A percentile compares a stretch with the other conserved stretches of the same genome.
phyloP scores from a whole-genome alignment of 23 tunicate genomes.

The Oikopleura vanhoeffeni region DNA sequence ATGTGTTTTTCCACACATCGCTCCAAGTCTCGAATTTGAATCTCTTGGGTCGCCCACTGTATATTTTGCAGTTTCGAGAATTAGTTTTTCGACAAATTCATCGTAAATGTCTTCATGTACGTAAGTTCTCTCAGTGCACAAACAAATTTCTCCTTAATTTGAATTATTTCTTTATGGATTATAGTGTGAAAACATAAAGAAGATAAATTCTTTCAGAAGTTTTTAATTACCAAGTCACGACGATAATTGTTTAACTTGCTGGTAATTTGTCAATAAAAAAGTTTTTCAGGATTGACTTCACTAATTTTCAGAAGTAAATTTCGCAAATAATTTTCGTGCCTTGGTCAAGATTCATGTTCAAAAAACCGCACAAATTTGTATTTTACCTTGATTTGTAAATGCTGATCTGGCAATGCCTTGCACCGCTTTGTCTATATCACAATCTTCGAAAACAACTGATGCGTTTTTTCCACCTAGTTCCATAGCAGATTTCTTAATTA shows the following conservation, averaged over 20 bases:
- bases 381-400: conserved; percentile 76
- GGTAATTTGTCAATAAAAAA: too few relatives aligned
- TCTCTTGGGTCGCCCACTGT: conserved; percentile 37
- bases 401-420: conserved; percentile 24
- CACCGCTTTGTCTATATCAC: conserved; percentile 26
- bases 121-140: conserved; percentile 58
- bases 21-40: conserved; percentile 29
- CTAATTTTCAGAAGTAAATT: too few relatives aligned
- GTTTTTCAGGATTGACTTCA: too few relatives aligned
- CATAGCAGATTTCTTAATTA: conserved; percentile 38
- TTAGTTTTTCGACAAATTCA: conserved; percentile 26
- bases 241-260: neutral
- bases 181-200: neutral
- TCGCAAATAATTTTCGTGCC: too few relatives aligned
- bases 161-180: too few relatives aligned
- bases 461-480: conserved; percentile 87
- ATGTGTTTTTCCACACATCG: conserved; percentile 48
- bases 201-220: neutral
- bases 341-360: too few relatives aligned
- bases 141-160: conserved; percentile 57
- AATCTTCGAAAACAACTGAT: conserved; percentile 46
- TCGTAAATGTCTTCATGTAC: conserved; percentile 36
- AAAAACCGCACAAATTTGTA: too few relatives aligned
- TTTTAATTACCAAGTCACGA: neutral
- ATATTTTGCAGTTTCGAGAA: conserved; percentile 14